A percentile compares a stretch with the other conserved stretches of the same genome.
These are phyloP conservation scores for Intellagama lesueurii DNA, from an alignment of 2,797 vertebrate species.

Conservation along the genomic window DNA sequence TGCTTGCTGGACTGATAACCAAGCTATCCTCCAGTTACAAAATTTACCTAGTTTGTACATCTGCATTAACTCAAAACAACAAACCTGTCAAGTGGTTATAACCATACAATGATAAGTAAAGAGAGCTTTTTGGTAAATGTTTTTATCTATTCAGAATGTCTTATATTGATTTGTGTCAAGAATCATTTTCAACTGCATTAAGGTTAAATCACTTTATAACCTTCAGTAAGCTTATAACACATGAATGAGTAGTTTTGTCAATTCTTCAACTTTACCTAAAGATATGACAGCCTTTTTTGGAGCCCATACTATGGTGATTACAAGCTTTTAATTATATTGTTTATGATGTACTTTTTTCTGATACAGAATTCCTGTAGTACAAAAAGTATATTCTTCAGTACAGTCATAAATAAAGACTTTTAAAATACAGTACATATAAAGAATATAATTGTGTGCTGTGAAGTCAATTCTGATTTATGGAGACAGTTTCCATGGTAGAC, in stretches of 20 bases:
- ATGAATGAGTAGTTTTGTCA: not conserved
- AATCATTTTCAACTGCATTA: not conserved
- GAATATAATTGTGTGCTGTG: no score
- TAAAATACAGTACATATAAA: no score
- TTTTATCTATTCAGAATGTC: not conserved
- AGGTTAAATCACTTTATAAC: not conserved
- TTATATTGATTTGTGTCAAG: not conserved
- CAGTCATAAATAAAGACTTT: not conserved
- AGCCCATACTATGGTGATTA: no score
- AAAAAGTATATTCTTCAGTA: not conserved
- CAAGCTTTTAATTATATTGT: not conserved
- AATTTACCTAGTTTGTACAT: not conserved
- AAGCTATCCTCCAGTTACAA: not conserved
- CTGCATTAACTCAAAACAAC: not conserved
- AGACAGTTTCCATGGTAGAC: no score
- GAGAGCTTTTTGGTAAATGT: not conserved
- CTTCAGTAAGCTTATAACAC: not conserved
- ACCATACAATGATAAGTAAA: not conserved
- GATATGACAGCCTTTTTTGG: not conserved
- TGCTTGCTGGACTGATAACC: not conserved
- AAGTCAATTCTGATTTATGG: no score
- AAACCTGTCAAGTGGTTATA: not conserved
- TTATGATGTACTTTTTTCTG: not conserved
- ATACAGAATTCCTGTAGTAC: not conserved
- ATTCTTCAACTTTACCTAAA: not conserved